Base-by-base conservation (phyloP, 2,113 vertebrate genomes). In the Alligator mississippiensis region DNA sequence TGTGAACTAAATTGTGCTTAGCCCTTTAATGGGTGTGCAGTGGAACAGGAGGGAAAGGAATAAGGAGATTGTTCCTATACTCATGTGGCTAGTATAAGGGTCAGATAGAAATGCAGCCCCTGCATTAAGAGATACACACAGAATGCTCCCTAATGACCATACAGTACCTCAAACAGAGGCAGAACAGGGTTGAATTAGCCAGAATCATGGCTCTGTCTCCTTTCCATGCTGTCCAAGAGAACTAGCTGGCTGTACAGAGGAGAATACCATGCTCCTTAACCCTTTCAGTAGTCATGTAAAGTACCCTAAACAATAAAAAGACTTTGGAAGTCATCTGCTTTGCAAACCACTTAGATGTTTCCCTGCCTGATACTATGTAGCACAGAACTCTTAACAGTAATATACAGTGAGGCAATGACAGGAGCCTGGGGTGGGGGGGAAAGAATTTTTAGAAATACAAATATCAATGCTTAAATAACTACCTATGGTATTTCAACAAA, bases 231-330 rank as follows among this genome's bases (percentile, higher is more conserved):
- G 85, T 62, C 84, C 87, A 80, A 59, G 82, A 88, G 77, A 89
- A 81, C 84, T 30, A 63, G 62, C 72, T 38, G 17, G 61, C 62
- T 91, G 89, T 61, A 63, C 14, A 78, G 88, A 89, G 82, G 70
- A 80, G 78, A 70, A 21, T 2, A 54, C 24, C 3, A 9, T 28
- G 81, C 66, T 84, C 76, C 89, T 92, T 93, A 92, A 90, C 75
- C 83, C 57, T 82, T 30, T 90, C 84, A 64, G 90, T 0, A 8
- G 92, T 19, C 55, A 17, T 89, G 81, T 85, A 70, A 47, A 3
- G 16, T 84, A 70, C 89, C 89, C 70, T 70, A 84, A 47, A 78
- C 11, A 66, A 72, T 80, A 83, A 92, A 96, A 82, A 94, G 77
- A 85, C 6, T 25, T 16, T 47, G 77, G 66, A 90, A 77, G 21